A percentile compares a stretch with the other conserved stretches of the same genome.
These are phyloP conservation scores for Patagioenas fasciata DNA, from an alignment of 2,113 vertebrate species.

Conservation along the genomic window DNA sequence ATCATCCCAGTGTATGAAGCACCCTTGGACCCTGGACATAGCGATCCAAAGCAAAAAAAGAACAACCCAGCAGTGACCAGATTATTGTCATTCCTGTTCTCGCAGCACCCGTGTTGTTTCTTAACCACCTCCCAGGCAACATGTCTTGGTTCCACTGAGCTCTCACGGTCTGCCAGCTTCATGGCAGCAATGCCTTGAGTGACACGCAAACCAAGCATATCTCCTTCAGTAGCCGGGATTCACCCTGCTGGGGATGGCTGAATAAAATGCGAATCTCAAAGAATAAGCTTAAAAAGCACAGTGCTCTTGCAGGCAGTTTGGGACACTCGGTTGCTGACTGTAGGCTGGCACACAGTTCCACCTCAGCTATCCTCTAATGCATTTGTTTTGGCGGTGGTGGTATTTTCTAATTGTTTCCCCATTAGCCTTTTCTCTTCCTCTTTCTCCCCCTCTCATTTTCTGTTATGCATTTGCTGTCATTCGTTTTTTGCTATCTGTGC, in stretches of 20 bases:
- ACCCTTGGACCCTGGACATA: neutral
- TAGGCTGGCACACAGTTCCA: neutral
- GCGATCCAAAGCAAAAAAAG: neutral
- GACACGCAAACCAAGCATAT: neutral
- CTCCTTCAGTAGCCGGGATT: neutral
- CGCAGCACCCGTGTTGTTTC: neutral
- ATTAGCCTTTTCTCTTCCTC: slow-evolving; percentile 14
- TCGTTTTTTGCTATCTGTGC: neutral
- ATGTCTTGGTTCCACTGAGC: neutral
- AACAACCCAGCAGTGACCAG: neutral
- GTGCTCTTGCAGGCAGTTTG: neutral
- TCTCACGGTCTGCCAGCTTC: neutral
- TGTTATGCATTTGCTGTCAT: neutral
- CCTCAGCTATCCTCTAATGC: neutral
- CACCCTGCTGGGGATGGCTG: neutral
- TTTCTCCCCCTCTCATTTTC: slow-evolving; percentile 14
- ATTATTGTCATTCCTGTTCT: neutral
- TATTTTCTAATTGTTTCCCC: slow-evolving; percentile 27
- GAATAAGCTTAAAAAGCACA: neutral
- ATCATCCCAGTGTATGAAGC: neutral
- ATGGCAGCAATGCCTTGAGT: neutral
- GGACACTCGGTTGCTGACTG: slow-evolving; percentile 1
- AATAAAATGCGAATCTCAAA: neutral
- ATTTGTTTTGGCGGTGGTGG: neutral
- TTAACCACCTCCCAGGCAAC: neutral